A percentile compares a stretch with the other conserved stretches of the same genome.
These are phyloP conservation scores for Halesus radiatus DNA, from an alignment of 1,140 invertebrate species.

Conservation along the genomic window DNA sequence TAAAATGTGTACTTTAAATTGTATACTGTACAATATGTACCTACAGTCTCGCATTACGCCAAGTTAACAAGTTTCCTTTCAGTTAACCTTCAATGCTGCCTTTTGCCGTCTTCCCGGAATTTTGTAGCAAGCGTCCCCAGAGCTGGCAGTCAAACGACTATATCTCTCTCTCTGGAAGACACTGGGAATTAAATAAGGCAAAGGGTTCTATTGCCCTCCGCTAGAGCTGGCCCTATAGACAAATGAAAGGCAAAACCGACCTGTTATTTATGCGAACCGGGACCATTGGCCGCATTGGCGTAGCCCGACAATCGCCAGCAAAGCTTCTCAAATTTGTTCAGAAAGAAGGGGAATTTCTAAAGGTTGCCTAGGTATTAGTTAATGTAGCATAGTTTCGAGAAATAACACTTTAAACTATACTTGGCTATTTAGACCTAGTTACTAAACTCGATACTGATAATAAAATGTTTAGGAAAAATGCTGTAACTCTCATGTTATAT, in stretches of 20 bases:
- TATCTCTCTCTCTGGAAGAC: neutral
- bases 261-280: slow-evolving; percentile 21
- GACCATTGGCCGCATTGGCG: neutral
- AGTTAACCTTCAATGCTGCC: no score
- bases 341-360: neutral
- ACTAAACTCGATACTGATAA: no score
- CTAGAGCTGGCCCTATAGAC: neutral
- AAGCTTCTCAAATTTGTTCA: neutral
- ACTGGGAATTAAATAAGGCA: neutral
- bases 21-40: no score
- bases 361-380: no score
- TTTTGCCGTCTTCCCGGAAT: neutral
- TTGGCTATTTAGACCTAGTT: no score
- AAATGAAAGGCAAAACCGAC: slow-evolving; percentile 23
- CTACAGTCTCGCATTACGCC: neutral
- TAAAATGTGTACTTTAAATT: no score
- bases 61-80: neutral
- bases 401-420: no score
- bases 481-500: no score
- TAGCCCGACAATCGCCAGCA: neutral
- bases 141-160: neutral
- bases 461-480: no score
- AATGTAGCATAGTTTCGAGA: no score
- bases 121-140: neutral
- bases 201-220: neutral